Base-by-base conservation (phyloP, 2,888 invertebrate species). In the Stomorhina lunata region DNA sequence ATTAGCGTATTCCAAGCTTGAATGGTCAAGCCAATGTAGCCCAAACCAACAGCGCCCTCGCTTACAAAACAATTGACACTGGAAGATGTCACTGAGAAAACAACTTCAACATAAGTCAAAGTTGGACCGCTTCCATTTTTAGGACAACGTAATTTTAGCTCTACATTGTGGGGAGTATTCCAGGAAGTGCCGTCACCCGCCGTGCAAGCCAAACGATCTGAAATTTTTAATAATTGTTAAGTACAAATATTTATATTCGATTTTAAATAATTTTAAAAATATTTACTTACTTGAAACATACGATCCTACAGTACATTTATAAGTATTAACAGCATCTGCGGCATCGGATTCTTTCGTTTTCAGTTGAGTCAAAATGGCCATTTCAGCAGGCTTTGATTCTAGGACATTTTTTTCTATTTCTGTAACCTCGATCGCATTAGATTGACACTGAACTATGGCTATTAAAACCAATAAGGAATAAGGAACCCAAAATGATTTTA, bases 91-190 rank as follows among this genome's bases (percentile, higher is more conserved):
- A 82, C 75, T 7, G 71, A 73, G 17, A 65, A 78, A 53, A 63
- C 43, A 7, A 84, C 65, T 45, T 84, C 77, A 3, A 73, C 72
- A 34, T 79, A 84, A 2, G 80, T 75, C 4, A 84, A n/a, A 7
- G 45, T 50, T 27, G 63, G 57, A 9, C 84, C 81, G 2, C 66
- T 55, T 29, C 84, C 84, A 25, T 57, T 55, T 32, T 22, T 50
- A 0, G 84, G 84, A 37, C 84, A 84, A 65, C 84, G 81, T 34
- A 84, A 45, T 40, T 73, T 84, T 12, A 84, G n/a, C n/a, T 81
- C 50, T n/a, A 84, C 75, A 72, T 84, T 32, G 48, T 84, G 84
- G 4, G 75, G 63, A 0, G 71, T 4, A 1, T 27, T 7, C 81
- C 81, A 84, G 7, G 43, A 32, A 5, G 61, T 78, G 15, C 29